Evolutionary conservation across 1,140 invertebrate species (phyloP).

Genomic region (Ips typographus): DNA sequence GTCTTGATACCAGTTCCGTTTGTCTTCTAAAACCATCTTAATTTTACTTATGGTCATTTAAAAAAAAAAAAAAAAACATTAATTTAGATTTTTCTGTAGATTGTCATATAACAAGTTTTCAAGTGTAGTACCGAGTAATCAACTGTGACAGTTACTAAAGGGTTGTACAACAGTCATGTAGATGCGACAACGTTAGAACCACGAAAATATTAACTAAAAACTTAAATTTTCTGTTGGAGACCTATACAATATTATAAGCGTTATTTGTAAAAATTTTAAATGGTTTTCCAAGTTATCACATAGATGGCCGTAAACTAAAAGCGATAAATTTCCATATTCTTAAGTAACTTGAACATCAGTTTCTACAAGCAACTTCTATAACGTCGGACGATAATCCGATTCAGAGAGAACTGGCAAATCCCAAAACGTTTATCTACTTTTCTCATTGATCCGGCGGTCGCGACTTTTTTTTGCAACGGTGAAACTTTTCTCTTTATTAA

Average conservation of each 20-base stretch:
- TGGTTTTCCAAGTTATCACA: not conserved
- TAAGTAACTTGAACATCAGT: slow-evolving; percentile 10
- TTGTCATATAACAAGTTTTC: too few species aligned
- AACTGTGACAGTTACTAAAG: too few species aligned
- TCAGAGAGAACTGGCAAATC: slow-evolving; percentile 23
- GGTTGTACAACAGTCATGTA: too few species aligned
- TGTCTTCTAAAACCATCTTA: slow-evolving; percentile 5
- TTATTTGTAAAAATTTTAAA: not conserved
- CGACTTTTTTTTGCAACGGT: slow-evolving; percentile 12
- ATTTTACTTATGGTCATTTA: not conserved
- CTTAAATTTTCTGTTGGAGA: too few species aligned
- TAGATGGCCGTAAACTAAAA: too few species aligned
- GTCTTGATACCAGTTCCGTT: slow-evolving; percentile 8
- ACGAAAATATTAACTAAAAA: too few species aligned
- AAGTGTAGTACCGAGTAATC: too few species aligned
- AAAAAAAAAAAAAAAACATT: not conserved
- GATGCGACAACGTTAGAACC: too few species aligned
- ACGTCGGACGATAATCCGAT: slow-evolving; percentile 22
- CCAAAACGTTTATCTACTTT: slow-evolving; percentile 33
- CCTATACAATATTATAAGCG: too few species aligned
- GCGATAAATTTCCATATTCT: too few species aligned
- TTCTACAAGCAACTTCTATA: slow-evolving; percentile 16
- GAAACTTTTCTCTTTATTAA: slow-evolving; percentile 25
- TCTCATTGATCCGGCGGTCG: slow-evolving; percentile 28
- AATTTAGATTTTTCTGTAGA: too few species aligned